Base-by-base conservation (phyloP, 64 coral and sea anemone genomes). In the Actinia equina region DNA sequence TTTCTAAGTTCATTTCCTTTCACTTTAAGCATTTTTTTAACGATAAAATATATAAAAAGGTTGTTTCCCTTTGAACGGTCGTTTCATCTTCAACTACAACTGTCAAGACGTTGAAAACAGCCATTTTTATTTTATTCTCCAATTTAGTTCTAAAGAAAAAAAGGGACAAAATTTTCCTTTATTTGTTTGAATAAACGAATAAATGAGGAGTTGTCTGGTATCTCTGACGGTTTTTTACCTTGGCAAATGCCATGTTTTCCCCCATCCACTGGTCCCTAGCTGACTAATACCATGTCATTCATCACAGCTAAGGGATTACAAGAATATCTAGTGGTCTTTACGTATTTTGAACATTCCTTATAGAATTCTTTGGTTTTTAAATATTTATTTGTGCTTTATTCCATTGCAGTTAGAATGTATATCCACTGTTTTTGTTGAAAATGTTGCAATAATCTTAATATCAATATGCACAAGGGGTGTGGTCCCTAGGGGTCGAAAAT, bases 381-480 rank as follows among this genome's bases (percentile, higher is more conserved):
- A 65, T 65, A 19, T 65, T 22, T 65, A 49, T 22, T 57, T 57
- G 55, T 57, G 15, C 6, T 57, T 57, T 57, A 57, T 57, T 12
- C 10, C 55, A 14, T 14, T 57, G 15, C 10, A 57, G 55, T 57
- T 57, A 57, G 55, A 57, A 57, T 57, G 15, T 57, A 16, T 13
- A 7, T 65, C 7, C 1, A 41, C 41, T 74, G 69, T 74, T 74
- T 37, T 74, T 14, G 25, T 41, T 4, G 10, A 74, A 30, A 74
- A 30, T 74, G 26, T 25, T 65, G 62, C n/a, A 65, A 65, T 27
- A 74, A 11, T 30, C 11, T 57, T 5, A 37, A 37, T 37, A 74
- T 74, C 25, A 74, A 15, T 74, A 13, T 37, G 69, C 62, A 65
- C 62, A 65, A 74, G 69, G 69, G 69, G 69, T 74, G 69, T 74